Base-by-base conservation (phyloP, 1,140 invertebrate genomes). In the Triops longicaudatus region DNA sequence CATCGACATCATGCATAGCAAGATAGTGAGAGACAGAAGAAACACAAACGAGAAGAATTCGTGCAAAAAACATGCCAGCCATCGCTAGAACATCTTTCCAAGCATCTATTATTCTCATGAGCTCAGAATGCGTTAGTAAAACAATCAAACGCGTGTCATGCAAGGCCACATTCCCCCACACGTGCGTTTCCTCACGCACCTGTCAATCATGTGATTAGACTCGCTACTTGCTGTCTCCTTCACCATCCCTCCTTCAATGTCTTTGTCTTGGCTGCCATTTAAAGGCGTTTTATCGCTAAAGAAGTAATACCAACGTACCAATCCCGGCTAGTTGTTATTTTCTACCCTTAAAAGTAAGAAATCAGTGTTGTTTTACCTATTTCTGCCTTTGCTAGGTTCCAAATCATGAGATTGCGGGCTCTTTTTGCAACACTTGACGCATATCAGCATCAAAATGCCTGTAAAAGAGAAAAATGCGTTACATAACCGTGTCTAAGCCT, bases 141-240 rank as follows among this genome's bases (percentile, higher is more conserved):
- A 37, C 31, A 37, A 37, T 37, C 2, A 37, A 37, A 37, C 31
- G 31, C 31, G 31, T 37, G 31, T 37, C 31, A 37, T 37, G 31
- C 31, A 2, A 37, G 31, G 31, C 31, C 50, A 22, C 50, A 63
- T 63, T 63, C 50, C 14, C 17, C 10, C 14, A 63, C 50, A 63
- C 50, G 11, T 22, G 14, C n/a, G 2, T 17, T 63, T 22, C 22
- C 50, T 63, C 50, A 63, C 50, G 17, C 50, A 63, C 50, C 50
- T 63, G 50, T 63, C 50, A 63, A 63, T 63, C 50, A 63, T 63
- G 50, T 63, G 50, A 63, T 22, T 63, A 17, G 50, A 63, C 50
- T 63, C 50, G 50, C 50, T 63, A 63, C 17, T 63, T 6, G 50
- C 50, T 63, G 50, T 63, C 50, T 63, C 50, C 22, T 63, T 63